Percentiles rank a stretch among this genome's conserved stretches.
These are phyloP conservation scores for Perodicticus potto DNA, from an alignment of 2,797 vertebrate species.

Conservation along the genomic window DNA sequence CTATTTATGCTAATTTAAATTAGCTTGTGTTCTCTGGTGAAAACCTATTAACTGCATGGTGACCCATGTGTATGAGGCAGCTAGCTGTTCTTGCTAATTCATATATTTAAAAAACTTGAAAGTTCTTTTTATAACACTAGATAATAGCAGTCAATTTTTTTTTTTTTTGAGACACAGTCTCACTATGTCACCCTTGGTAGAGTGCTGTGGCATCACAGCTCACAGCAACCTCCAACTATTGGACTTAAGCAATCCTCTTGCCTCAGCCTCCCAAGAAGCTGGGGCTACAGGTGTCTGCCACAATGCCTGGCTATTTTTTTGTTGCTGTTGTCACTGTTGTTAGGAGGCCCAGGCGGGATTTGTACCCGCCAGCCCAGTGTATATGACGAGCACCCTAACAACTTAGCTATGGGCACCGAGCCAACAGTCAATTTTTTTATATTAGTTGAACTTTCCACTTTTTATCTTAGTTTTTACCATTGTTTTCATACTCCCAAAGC, in stretches of 20 bases:
- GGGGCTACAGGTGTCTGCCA: too few relatives aligned
- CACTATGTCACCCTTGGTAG: too few relatives aligned
- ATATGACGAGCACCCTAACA: too few relatives aligned
- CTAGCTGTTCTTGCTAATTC: conserved; percentile 13
- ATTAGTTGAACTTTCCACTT: background rate
- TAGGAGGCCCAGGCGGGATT: too few relatives aligned
- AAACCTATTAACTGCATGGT: background rate
- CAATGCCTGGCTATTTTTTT: too few relatives aligned
- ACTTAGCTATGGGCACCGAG: too few relatives aligned
- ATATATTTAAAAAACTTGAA: background rate
- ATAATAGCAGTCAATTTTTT: background rate
- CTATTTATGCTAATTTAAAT: conserved; percentile 45
- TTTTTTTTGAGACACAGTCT: background rate
- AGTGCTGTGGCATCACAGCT: too few relatives aligned
- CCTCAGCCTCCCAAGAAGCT: too few relatives aligned
- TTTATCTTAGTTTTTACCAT: conserved; percentile 38
- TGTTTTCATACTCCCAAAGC: conserved; percentile 31
- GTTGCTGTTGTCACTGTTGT: too few relatives aligned
- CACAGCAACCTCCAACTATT: too few relatives aligned
- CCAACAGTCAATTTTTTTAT: background rate
- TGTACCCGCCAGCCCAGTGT: too few relatives aligned
- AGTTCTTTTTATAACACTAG: background rate
- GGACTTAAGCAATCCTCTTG: too few relatives aligned
- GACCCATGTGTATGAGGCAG: background rate
- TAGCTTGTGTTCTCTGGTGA: conserved; percentile 26